These are phyloP conservation scores for Xestoiulus laeticollis DNA, from an alignment of 2,888 invertebrate genomes.

Conservation along the genomic window DNA sequence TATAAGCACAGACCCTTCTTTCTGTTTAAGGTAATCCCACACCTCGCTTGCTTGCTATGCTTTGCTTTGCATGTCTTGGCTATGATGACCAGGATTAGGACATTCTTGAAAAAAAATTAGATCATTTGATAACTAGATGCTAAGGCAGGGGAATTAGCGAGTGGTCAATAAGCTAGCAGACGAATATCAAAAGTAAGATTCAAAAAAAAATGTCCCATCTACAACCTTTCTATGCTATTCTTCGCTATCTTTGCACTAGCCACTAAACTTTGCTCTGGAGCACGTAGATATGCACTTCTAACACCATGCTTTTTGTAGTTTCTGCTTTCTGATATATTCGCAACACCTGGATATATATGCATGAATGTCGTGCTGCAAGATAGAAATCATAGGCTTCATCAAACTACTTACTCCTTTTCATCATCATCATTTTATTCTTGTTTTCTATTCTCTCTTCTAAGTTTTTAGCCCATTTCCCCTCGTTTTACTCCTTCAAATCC, in stretches of 20 bases:
- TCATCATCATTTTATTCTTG: background rate
- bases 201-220: background rate
- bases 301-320: background rate
- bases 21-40: conserved; percentile 90
- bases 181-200: background rate
- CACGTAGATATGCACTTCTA: background rate
- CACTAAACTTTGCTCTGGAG: background rate
- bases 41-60: conserved; percentile 56
- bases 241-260: background rate
- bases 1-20: conserved; percentile 84
- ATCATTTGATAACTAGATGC: background rate
- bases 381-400: conserved; percentile 34
- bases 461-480: background rate
- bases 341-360: conserved; percentile 15
- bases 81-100: background rate
- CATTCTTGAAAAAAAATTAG: background rate
- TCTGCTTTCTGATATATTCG: background rate
- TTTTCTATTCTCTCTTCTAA: background rate
- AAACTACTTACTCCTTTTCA: background rate
- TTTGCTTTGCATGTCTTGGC: conserved; percentile 51
- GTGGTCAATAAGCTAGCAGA: background rate
- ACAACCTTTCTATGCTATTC: background rate
- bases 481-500: background rate
- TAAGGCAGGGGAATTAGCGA: background rate
- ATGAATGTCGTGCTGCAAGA: background rate